Evolutionary conservation across 2,113 vertebrate genomes (phyloP).

Genomic region (Halcyon malimbica): DNA sequence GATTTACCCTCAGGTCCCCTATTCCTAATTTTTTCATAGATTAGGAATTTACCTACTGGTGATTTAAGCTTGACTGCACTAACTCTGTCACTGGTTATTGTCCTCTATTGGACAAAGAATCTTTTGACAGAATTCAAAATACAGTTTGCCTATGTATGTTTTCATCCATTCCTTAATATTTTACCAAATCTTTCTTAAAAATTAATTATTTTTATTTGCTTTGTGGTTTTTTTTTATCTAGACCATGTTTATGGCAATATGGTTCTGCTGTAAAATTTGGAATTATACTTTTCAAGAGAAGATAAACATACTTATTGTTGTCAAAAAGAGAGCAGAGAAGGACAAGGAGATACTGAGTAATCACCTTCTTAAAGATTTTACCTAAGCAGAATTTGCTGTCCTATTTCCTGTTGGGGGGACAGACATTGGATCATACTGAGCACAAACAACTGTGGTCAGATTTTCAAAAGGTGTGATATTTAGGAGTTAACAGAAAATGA

Average conservation of each 20-base stretch:
- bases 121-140: not conserved
- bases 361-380: not conserved
- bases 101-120: not conserved
- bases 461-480: not conserved
- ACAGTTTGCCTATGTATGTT: not conserved
- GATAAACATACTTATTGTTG: not conserved
- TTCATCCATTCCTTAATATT: not conserved
- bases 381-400: not conserved
- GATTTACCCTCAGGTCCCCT: not conserved
- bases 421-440: not conserved
- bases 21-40: not conserved
- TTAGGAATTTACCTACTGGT: not conserved
- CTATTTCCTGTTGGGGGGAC: not conserved
- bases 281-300: not conserved
- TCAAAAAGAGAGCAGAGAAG: not conserved
- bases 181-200: not conserved
- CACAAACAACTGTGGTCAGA: not conserved
- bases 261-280: not conserved
- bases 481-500: not conserved
- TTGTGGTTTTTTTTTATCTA: not conserved
- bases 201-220: not conserved
- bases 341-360: not conserved
- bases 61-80: not conserved
- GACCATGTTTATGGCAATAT: not conserved
- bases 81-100: not conserved